phyloP scores from a whole-genome alignment of 1,140 invertebrate species.

The Leptinotarsa texana region DNA sequence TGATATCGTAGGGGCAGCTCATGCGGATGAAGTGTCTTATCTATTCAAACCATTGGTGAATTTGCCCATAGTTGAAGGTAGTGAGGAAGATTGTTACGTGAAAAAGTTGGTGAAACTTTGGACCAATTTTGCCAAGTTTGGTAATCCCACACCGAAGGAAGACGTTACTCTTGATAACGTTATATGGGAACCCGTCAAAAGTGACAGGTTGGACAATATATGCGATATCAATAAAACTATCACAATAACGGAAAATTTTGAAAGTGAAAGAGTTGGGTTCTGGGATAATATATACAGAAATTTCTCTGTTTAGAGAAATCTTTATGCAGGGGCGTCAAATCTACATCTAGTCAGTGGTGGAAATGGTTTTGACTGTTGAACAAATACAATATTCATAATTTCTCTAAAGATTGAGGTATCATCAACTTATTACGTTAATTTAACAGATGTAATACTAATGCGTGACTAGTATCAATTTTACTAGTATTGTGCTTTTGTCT shows the following conservation, averaged over 20 bases:
- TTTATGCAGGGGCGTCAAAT: too few species aligned
- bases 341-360: too few species aligned
- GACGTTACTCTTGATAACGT: conserved; percentile 45
- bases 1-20: conserved; percentile 60
- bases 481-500: too few species aligned
- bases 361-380: too few species aligned
- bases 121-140: conserved; percentile 61
- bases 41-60: conserved; percentile 60
- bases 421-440: too few species aligned
- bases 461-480: too few species aligned
- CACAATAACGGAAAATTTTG: conserved; percentile 34
- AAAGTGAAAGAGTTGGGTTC: conserved; percentile 31
- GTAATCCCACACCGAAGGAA: conserved; percentile 56
- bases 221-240: conserved; percentile 28
- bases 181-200: conserved; percentile 58
- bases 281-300: conserved; percentile 28
- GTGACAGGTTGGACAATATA: conserved; percentile 43
- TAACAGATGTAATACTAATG: too few species aligned
- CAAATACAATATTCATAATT: too few species aligned
- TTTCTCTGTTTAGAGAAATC: too few species aligned
- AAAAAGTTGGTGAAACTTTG: conserved; percentile 57
- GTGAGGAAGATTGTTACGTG: conserved; percentile 51
- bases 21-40: conserved; percentile 68
- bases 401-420: too few species aligned
- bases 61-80: conserved; percentile 49